Conservation (phyloP, 35 echinoderm and acorn worm species). For the Eucidaris tribuloides region DNA sequence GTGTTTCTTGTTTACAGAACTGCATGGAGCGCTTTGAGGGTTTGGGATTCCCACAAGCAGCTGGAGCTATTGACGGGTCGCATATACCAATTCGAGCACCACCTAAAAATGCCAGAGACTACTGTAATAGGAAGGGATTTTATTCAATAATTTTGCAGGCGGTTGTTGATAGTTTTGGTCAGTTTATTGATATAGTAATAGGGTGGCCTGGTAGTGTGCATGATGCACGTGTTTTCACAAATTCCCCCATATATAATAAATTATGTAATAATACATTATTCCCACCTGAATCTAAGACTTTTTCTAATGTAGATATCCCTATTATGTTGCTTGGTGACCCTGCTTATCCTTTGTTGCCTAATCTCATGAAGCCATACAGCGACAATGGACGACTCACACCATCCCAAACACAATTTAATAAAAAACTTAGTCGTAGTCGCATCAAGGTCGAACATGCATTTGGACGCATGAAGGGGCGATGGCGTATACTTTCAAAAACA, state of each 20-base stretch:
- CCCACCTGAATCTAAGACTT: neutral
- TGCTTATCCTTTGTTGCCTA: conserved; percentile 23
- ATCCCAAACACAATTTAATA: conserved; percentile 24
- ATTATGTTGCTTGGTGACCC: conserved; percentile 25
- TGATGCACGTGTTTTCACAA: conserved; percentile 37
- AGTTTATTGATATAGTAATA: conserved; percentile 40
- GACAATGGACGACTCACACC: neutral
- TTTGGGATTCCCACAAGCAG: conserved; percentile 9
- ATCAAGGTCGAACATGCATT: conserved; percentile 38
- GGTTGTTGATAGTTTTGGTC: conserved; percentile 8
- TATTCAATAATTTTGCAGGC: conserved; percentile 42
- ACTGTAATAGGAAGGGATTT: conserved; percentile 42
- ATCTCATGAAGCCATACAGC: conserved; percentile 31
- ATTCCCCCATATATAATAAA: neutral
- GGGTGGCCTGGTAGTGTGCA: conserved; percentile 35
- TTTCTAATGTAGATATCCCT: neutral
- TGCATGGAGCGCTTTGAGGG: neutral
- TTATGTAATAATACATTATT: conserved; percentile 1
- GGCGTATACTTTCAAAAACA: neutral
- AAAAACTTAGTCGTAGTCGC: neutral
- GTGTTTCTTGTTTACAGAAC: neutral
- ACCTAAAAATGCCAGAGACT: neutral
- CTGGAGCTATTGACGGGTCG: neutral
- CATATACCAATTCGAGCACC: conserved; percentile 43
- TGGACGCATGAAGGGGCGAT: conserved; percentile 46